Conservation (phyloP, 2,888 invertebrate species). For the Pachliopta kotzebuea region DNA sequence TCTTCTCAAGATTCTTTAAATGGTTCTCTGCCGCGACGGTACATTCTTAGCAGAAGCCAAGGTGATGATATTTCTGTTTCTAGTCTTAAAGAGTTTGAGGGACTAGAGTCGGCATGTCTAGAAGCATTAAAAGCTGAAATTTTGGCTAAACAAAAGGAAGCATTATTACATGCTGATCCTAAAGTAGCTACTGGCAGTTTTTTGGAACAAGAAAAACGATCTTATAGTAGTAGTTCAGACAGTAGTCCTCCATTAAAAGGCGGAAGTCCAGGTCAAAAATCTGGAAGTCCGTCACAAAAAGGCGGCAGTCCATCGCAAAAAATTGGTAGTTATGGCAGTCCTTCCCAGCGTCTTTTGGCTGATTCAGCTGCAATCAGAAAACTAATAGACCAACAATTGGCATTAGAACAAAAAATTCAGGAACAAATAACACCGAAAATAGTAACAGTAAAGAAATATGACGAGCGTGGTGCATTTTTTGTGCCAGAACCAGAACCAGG, state of each 20-base stretch:
- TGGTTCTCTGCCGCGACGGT: conserved; percentile 88
- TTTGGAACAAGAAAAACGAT: conserved; percentile 74
- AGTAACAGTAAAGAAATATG: conserved; percentile 71
- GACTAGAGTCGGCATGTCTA: conserved; percentile 92
- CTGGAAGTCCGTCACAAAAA: conserved; percentile 73
- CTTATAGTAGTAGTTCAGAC: conserved; percentile 81
- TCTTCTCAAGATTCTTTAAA: conserved; percentile 94
- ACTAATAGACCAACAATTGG: conserved; percentile 74
- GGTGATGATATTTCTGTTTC: conserved; percentile 93
- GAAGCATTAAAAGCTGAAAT: conserved; percentile 92
- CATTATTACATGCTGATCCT: conserved; percentile 83
- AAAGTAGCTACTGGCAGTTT: conserved; percentile 72
- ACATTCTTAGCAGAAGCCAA: conserved; percentile 85
- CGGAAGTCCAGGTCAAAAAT: conserved; percentile 58
- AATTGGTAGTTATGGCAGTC: conserved; percentile 69
- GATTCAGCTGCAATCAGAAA: conserved; percentile 74
- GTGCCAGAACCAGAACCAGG: conserved; percentile 62
- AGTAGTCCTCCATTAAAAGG: conserved; percentile 78
- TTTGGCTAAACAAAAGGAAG: conserved; percentile 92
- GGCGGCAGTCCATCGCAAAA: conserved; percentile 73
- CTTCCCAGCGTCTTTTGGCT: conserved; percentile 69
- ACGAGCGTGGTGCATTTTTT: conserved; percentile 73
- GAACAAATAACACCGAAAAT: conserved; percentile 66
- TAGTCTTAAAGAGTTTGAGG: conserved; percentile 95
- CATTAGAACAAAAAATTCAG: conserved; percentile 65